phyloP scores from a whole-genome alignment of 2,797 vertebrate species.

The Acanthornis magna region DNA sequence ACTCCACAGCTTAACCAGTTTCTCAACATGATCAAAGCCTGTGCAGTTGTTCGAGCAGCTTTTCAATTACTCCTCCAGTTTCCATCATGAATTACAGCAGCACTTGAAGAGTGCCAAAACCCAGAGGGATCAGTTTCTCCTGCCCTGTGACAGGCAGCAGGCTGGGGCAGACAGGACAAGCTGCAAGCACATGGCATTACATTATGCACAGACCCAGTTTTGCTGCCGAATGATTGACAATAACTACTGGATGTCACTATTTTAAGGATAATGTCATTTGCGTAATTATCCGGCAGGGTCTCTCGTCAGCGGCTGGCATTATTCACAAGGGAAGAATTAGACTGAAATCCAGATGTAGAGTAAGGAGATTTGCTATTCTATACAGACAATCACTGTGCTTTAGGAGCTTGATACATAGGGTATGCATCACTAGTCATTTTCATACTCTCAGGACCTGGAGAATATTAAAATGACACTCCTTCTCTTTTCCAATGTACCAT shows the following conservation, averaged over 20 bases:
- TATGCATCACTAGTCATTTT: neutral
- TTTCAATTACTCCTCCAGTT: slow-evolving; percentile 30
- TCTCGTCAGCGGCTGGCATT: neutral
- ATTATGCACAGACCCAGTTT: neutral
- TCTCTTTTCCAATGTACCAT: neutral
- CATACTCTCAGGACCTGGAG: neutral
- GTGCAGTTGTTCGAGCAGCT: neutral
- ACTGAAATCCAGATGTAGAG: slow-evolving; percentile 8
- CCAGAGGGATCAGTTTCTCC: slow-evolving; percentile 28
- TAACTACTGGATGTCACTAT: slow-evolving; percentile 37
- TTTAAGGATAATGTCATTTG: slow-evolving; percentile 35
- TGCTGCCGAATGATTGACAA: slow-evolving; percentile 38
- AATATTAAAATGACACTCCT: neutral
- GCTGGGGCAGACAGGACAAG: neutral
- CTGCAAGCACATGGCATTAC: neutral
- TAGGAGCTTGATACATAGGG: neutral
- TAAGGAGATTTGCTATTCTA: slow-evolving; percentile 3
- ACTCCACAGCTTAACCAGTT: neutral
- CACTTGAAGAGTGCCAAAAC: neutral
- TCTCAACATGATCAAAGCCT: slow-evolving; percentile 1
- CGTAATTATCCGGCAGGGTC: neutral
- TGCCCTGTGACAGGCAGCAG: slow-evolving; percentile 24
- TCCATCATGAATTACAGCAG: slow-evolving; percentile 18
- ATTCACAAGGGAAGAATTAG: slow-evolving; percentile 28
- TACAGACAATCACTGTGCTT: neutral